phyloP scores from a whole-genome alignment of 1,140 invertebrate genomes.

The Phenacoccus solenopsis region DNA sequence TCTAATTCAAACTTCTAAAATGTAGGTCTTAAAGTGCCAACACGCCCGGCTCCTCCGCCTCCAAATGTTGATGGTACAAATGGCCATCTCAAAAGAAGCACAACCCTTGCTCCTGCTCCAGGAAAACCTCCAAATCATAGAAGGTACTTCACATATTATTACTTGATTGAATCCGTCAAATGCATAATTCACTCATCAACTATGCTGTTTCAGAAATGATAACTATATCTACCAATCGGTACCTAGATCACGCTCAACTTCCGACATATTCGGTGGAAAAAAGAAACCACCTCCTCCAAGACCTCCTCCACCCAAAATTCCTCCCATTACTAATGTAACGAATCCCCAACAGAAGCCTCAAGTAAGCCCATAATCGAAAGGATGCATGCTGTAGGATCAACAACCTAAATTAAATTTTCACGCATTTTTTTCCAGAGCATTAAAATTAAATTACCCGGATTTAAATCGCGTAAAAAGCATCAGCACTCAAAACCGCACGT shows the following conservation, averaged over 20 bases:
- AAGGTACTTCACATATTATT: neutral
- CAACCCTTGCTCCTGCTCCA: neutral
- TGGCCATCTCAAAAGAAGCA: neutral
- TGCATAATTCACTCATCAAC: too few relatives aligned
- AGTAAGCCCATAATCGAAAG: constrained; percentile 34
- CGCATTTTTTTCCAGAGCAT: constrained; percentile 20
- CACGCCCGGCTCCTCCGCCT: constrained; percentile 34
- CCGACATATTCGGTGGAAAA: constrained; percentile 10
- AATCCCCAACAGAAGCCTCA: constrained; percentile 31
- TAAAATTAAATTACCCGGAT: constrained; percentile 31
- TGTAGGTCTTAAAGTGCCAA: constrained; percentile 32
- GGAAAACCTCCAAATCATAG: neutral
- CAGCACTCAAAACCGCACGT: constrained; percentile 10
- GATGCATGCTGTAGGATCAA: constrained; percentile 35
- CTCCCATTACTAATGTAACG: constrained; percentile 18
- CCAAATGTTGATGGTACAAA: constrained; percentile 24
- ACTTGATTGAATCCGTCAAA: neutral
- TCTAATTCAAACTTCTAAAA: too few relatives aligned
- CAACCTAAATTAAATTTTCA: constrained; percentile 32
- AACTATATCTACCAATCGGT: constrained; percentile 13
- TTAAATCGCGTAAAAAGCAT: constrained; percentile 34
- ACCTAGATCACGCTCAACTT: constrained; percentile 15
- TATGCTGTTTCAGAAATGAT: neutral
- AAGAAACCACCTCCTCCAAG: constrained; percentile 41
- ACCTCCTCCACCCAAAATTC: constrained; percentile 39